Base-by-base conservation (phyloP, 2,113 vertebrate species). In the Camelus bactrianus region DNA sequence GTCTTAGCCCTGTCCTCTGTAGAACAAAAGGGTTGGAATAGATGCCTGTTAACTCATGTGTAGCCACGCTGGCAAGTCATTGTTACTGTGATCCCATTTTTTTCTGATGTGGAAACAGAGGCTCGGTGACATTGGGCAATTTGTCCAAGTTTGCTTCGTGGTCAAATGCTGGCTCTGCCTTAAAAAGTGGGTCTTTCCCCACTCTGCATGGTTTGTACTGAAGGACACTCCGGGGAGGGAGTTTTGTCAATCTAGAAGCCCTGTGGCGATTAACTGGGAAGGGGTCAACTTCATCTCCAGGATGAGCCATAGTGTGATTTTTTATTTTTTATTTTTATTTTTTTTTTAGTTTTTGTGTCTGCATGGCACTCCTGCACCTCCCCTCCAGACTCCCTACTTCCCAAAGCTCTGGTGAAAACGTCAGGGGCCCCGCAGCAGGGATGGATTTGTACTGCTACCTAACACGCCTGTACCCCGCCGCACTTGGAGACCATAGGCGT, bases 111-210 rank as follows among this genome's bases (percentile, higher is more conserved):
- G 30, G 46, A 92, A 76, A 56, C 52, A 8, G 38, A 88, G 89
- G 54, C 19, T 54, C 0, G 0, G 42, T 8, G 24, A 20, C 52
- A 2, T 1, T 15, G 69, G 11, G n/a, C 3, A 12, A 56, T n/a
- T 19, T 19, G 46, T n/a, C 38, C 2, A 6, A 54, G 52, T 22
- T 2, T 32, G 46, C 0, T 0, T 16, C 3, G 22, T 9, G 62
- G 30, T 32, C 38, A 52, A 52, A 17, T 1, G 5, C 10, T n/a
- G 10, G n/a, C 42, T 69, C 4, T 75, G 52, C 60, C 82, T 46
- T 32, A 15, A 15, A 62, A 26, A 7, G 15, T 50, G 52, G 28
- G 6, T 35, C 30, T 67, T 46, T 35, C 3, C 5, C 54, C 38
- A 19, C 4, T 32, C 8, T 26, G 15, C 11, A 0, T 2, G 38